phyloP scores from a whole-genome alignment of 1,140 invertebrate species.

The Papilio aristodemus region DNA sequence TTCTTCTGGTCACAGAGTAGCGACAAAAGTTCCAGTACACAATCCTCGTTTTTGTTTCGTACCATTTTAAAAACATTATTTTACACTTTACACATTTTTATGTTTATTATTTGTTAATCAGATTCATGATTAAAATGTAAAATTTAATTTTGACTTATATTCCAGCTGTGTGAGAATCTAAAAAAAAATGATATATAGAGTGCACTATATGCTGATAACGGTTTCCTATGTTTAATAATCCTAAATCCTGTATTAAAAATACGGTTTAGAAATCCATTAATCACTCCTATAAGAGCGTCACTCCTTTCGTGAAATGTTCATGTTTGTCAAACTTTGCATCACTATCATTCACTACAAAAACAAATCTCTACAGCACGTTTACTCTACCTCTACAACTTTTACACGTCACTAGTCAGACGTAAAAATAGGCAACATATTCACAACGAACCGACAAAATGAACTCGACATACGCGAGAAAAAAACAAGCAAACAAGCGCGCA shows the following conservation, averaged over 20 bases:
- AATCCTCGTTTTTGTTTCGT: constrained; percentile 55
- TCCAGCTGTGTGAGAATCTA: background rate
- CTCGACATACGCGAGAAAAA: constrained; percentile 17
- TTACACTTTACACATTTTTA: background rate
- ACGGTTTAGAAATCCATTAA: no score
- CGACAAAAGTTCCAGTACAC: constrained; percentile 56
- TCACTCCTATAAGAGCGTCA: no score
- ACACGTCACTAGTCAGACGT: constrained; percentile 28
- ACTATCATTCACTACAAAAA: no score
- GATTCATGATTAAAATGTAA: no score
- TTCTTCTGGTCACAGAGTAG: constrained; percentile 57
- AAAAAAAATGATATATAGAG: no score
- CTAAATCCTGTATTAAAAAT: no score
- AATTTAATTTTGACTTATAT: constrained; percentile 23
- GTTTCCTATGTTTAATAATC: no score
- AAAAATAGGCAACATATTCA: constrained; percentile 23
- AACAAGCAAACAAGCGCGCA: constrained; percentile 33
- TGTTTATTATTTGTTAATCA: background rate
- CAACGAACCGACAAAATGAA: background rate
- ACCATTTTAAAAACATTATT: constrained; percentile 53
- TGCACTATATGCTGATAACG: no score
- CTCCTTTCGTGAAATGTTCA: no score
- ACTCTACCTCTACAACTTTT: background rate
- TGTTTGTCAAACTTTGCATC: no score
- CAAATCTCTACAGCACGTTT: no score